Percentiles rank a stretch among this genome's conserved stretches.
These are phyloP conservation scores for Periophthalmodon schlosseri DNA, from an alignment of 2,113 vertebrate species.

Conservation along the genomic window DNA sequence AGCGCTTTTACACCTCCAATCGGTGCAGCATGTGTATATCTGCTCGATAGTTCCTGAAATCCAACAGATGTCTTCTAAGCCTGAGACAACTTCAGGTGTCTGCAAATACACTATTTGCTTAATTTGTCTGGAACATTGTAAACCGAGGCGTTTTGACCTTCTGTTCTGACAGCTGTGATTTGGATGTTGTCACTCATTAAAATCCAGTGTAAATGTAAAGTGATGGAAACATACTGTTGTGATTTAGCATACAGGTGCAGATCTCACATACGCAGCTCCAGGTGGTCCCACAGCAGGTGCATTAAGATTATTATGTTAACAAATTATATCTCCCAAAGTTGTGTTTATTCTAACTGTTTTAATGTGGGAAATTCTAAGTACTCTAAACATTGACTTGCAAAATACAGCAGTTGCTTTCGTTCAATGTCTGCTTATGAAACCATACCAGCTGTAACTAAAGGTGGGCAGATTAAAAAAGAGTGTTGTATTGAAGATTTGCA, in stretches of 20 bases:
- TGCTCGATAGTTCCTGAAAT: slow-evolving; percentile 15
- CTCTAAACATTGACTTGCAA: too few relatives aligned
- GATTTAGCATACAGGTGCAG: background rate
- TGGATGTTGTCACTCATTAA: background rate
- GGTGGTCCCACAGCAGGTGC: slow-evolving; percentile 1
- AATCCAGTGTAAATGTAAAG: background rate
- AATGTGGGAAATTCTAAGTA: background rate
- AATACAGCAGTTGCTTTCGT: too few relatives aligned
- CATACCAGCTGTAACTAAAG: too few relatives aligned
- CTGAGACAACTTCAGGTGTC: slow-evolving; percentile 20
- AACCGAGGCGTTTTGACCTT: background rate
- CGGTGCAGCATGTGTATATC: background rate
- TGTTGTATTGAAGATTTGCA: too few relatives aligned
- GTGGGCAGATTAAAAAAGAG: too few relatives aligned
- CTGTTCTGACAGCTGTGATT: slow-evolving; percentile 4
- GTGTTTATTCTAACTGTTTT: background rate
- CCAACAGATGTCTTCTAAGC: slow-evolving; percentile 33
- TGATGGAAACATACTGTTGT: background rate
- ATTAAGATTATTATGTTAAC: background rate
- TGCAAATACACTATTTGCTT: background rate
- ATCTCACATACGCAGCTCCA: background rate
- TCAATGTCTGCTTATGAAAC: too few relatives aligned
- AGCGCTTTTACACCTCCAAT: background rate
- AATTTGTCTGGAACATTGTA: slow-evolving; percentile 2
- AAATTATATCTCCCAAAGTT: background rate